Percentiles rank a stretch among this genome's conserved stretches.
Evolutionary conservation across 2,113 vertebrate species (phyloP).

Genomic region (Plotosus lineatus): DNA sequence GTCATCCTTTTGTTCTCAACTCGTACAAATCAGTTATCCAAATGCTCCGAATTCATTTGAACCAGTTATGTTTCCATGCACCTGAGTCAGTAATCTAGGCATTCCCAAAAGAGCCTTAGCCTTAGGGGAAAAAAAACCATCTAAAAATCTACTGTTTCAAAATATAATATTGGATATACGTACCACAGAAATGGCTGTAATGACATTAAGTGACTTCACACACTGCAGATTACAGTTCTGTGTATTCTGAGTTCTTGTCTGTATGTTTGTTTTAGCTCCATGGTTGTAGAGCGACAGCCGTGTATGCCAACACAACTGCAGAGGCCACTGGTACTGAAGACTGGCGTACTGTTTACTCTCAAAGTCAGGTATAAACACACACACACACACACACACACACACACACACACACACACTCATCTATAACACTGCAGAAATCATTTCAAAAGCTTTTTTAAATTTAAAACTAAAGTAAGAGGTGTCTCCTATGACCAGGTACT

Average conservation of each 20-base stretch:
- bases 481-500: background rate
- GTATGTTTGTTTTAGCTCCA: constrained; percentile 75
- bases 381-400: background rate
- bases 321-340: constrained; percentile 91
- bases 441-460: background rate
- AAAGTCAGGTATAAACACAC: constrained; percentile 80
- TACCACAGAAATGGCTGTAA: no score
- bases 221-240: background rate
- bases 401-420: background rate
- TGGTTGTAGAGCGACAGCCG: constrained; percentile 94
- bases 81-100: no score
- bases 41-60: background rate
- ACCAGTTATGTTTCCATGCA: no score
- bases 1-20: background rate
- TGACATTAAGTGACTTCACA: background rate
- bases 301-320: constrained; percentile 98
- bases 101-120: no score
- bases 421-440: background rate
- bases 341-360: constrained; percentile 93
- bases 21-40: background rate
- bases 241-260: constrained; percentile 37
- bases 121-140: no score
- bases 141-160: no score
- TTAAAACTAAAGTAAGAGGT: background rate
- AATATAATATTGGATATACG: no score